Conservation (phyloP, 2,797 vertebrate genomes). For the Pipistrellus pipistrellus region DNA sequence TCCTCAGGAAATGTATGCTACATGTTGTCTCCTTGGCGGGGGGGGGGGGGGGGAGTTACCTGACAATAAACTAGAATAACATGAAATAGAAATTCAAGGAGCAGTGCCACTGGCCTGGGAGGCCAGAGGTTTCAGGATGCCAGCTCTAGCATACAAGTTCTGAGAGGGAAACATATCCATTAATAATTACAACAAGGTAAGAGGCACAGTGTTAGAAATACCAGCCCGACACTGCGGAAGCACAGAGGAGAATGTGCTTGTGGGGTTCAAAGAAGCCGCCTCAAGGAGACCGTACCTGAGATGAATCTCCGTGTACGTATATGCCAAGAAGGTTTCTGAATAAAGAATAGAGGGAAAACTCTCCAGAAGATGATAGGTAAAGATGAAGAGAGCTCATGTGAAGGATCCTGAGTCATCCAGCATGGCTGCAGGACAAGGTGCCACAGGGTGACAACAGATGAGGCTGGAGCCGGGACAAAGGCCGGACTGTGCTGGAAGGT, state of each 20-base stretch:
- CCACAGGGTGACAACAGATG: neutral
- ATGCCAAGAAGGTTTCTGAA: constrained; percentile 41
- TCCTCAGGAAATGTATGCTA: neutral
- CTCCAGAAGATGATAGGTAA: neutral
- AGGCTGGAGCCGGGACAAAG: neutral
- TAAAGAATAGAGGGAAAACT: constrained; percentile 35
- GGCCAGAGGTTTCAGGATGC: neutral
- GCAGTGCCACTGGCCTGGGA: neutral
- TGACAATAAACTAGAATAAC: neutral
- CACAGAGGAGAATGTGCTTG: neutral
- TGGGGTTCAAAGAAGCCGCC: neutral
- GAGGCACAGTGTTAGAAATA: neutral
- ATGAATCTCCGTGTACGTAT: neutral
- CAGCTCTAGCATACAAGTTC: neutral
- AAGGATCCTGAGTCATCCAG: neutral
- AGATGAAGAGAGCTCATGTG: neutral
- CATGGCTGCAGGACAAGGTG: neutral
- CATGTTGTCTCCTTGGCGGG: neutral
- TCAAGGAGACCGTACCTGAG: neutral
- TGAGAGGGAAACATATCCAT: neutral
- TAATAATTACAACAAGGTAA: neutral
- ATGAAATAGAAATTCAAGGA: neutral
- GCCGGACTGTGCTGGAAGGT: neutral
- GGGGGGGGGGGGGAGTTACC: neutral
- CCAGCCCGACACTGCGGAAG: neutral